Base-by-base conservation (phyloP, 2,797 vertebrate genomes). In the Furcifer pardalis region DNA sequence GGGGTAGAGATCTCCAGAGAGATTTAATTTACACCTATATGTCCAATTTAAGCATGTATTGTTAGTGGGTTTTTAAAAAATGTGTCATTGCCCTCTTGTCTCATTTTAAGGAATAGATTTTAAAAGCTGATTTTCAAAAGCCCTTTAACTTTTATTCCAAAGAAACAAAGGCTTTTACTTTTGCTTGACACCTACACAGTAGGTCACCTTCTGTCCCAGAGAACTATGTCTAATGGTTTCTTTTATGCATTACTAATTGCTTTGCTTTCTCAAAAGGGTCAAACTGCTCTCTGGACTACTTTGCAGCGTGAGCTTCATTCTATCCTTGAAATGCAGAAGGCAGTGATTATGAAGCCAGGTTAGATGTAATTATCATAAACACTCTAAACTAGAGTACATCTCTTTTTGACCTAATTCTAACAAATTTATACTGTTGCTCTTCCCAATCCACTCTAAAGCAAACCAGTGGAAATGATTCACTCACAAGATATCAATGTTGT, bases 91-190 rank as follows among this genome's bases (percentile, higher is more conserved):
- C 89, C 78, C 60, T 2, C 77, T 25, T 44, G 87, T 87, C 81
- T 84, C 81, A 49, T 90, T 80, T n/a, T 81, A 84, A 59, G 85
- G 93, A 91, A 79, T 42, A n/a, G 21, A 69, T 91, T 95, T 95
- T 88, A 94, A 95, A 95, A 90, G 74, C 84, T 72, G 85, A 62
- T 46, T 87, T 93, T 90, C 87, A 91, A 66, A 85, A 92, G 93
- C 90, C 86, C 91, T 90, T 87, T 88, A 89, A 86, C 92, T 95
- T 95, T 96, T 93, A 93, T 95, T 89, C 91, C 84, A 84, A 92
- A 84, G 52, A 93, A 87, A 93, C 79, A 93, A 89, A 17, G 4
- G 80, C 65, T 92, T 93, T 94, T 88, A 87, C 37, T 94, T 92
- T 90, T 69, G 7, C 35, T 92, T 92, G 90, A 94, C 92, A 92